A percentile compares a stretch with the other conserved stretches of the same genome.
phyloP scores from a whole-genome alignment of 2,113 vertebrate species.

The Protobothrops flavoviridis region DNA sequence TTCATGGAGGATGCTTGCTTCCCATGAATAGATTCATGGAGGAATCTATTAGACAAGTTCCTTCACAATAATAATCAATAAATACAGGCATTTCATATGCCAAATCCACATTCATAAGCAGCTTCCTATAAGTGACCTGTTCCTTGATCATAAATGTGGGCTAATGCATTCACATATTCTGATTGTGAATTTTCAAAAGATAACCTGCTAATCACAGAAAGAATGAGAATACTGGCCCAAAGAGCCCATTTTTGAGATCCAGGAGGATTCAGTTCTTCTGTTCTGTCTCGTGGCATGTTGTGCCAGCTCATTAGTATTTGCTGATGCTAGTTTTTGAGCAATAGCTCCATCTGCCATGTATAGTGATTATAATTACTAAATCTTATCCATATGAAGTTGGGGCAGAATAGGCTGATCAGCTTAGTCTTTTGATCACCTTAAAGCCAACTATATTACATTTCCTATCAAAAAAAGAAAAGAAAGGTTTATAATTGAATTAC shows the following conservation, averaged over 20 bases:
- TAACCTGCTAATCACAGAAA: not conserved
- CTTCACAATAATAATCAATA: not conserved
- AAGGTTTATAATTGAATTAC: conserved; percentile 3
- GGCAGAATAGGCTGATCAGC: not conserved
- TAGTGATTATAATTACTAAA: not conserved
- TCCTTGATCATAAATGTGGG: not conserved
- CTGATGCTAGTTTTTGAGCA: not conserved
- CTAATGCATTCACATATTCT: not conserved
- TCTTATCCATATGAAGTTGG: not conserved
- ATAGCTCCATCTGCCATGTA: not conserved
- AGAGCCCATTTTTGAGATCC: not conserved
- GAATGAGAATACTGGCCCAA: not conserved
- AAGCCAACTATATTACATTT: not conserved
- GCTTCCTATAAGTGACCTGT: not conserved
- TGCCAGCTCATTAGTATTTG: not conserved
- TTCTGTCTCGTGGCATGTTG: not conserved
- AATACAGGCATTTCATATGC: not conserved
- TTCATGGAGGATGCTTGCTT: not conserved
- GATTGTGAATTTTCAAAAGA: not conserved
- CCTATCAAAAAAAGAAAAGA: not conserved
- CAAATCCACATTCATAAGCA: not conserved
- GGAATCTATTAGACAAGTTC: not conserved
- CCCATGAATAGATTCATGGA: not conserved
- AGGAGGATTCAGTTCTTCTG: not conserved
- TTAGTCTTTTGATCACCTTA: not conserved